Evolutionary conservation across 1,140 invertebrate genomes (phyloP), one percentile per base, ranked within the genome.

Genomic region (Meloidogyne hapla): DNA sequence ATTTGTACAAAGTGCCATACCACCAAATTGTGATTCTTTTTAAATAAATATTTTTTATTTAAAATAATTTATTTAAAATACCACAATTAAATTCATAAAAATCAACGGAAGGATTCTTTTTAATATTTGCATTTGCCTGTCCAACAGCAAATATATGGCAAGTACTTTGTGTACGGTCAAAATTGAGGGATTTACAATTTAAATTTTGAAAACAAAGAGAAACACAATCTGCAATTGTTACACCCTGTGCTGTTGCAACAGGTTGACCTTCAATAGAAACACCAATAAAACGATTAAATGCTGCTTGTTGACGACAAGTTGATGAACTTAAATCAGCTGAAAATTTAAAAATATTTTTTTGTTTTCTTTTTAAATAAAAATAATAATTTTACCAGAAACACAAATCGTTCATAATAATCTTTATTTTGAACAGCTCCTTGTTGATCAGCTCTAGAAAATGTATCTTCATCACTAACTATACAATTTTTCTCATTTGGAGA

Each of bases 71-170:
- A 74, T 10, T 10, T n/a, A 42, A 70, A 82, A 70, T 69, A 85
- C 83, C 84, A 61, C 85, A 86, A 77, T 86, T 86, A 82, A 86
- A 86, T 76, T 86, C 85, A 78, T 86, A 86, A 75, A 84, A 86
- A 67, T 86, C 85, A 67, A 80, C 82, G 6, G 86, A 75, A 38
- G 85, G 86, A 68, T 86, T 87, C 42, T 77, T 72, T 76, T 87
- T 87, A 33, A 87, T 73, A 69, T 86, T 85, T n/a, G 85, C 81
- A 28, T 83, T 79, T 15, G 79, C 77, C 21, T 83, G 71, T 5
- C 86, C 86, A 62, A 85, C 78, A 18, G 84, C 81, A 69, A 87
- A 86, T 68, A 86, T 87, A 78, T 85, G 80, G 75, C 85, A 86
- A 40, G 82, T 85, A 56, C 83, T 87, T 28, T 79, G 69, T 4